Conservation (phyloP, 2,797 vertebrate species). For the Acanthis flammea region DNA sequence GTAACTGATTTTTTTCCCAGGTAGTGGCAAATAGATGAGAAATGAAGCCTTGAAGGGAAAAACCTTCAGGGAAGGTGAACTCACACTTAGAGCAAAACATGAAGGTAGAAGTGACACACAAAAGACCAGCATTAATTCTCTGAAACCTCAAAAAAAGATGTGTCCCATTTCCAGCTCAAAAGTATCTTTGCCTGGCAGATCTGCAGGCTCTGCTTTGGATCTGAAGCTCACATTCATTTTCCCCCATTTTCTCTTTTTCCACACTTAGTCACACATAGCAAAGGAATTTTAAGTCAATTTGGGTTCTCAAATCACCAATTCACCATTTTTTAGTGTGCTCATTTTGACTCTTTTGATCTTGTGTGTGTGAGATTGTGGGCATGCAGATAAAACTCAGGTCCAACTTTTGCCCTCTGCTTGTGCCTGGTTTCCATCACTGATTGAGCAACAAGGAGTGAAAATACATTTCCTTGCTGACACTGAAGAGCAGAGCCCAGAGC, state of each 20-base stretch:
- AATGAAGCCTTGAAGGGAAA: not conserved
- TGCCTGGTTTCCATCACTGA: not conserved
- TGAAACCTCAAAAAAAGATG: not conserved
- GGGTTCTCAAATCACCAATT: not conserved
- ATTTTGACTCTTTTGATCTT: not conserved
- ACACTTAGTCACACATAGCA: not conserved
- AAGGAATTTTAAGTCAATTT: not conserved
- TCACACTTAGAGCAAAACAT: not conserved
- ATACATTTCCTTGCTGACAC: not conserved
- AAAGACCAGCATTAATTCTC: not conserved
- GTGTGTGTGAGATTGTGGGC: rapidly evolving
- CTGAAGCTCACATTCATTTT: not conserved
- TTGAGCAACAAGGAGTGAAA: not conserved
- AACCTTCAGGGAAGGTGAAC: not conserved
- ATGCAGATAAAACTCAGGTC: not conserved
- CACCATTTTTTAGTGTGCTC: not conserved
- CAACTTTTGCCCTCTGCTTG: rapidly evolving
- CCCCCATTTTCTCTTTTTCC: not conserved
- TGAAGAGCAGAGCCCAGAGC: not conserved
- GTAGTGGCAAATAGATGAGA: not conserved
- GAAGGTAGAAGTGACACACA: not conserved
- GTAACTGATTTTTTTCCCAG: not conserved
- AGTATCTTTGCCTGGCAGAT: not conserved
- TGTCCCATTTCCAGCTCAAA: not conserved
- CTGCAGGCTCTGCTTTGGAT: not conserved